Conservation (phyloP, 2,113 vertebrate genomes). For the Morone saxatilis region DNA sequence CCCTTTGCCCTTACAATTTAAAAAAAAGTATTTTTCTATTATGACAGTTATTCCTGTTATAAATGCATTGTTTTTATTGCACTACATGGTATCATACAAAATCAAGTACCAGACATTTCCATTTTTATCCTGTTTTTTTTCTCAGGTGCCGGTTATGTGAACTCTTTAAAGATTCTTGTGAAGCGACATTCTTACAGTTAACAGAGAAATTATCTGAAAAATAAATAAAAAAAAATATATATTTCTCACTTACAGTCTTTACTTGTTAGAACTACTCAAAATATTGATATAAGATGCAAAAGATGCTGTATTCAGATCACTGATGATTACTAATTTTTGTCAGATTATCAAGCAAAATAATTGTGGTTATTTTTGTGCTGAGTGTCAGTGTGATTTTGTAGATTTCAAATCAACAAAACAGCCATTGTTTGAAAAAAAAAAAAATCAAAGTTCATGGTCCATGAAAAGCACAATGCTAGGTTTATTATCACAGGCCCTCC, state of each 20-base stretch:
- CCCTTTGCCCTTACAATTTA: not conserved
- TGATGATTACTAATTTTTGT: no score
- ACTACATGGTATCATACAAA: no score
- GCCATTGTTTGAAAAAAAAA: not conserved
- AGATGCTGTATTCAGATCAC: not conserved
- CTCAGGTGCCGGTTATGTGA: no score
- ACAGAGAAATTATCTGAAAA: no score
- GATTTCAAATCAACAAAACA: slow-evolving; percentile 21
- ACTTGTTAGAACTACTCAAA: not conserved
- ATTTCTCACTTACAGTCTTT: not conserved
- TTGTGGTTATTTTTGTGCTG: not conserved
- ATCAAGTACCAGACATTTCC: no score
- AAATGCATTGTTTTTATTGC: no score
- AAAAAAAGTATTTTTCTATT: no score
- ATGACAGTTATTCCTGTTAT: no score
- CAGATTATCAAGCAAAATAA: not conserved
- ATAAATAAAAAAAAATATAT: no score
- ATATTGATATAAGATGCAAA: not conserved
- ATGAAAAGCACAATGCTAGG: slow-evolving; percentile 11
- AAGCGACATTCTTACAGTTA: no score
- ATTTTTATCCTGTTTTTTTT: no score
- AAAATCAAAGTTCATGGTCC: slow-evolving; percentile 12
- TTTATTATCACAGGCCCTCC: slow-evolving; percentile 21
- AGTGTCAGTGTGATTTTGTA: not conserved
- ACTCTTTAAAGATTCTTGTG: no score